These are phyloP conservation scores for Halocaridina rubra DNA, from an alignment of 2,888 invertebrate genomes.

Conservation along the genomic window DNA sequence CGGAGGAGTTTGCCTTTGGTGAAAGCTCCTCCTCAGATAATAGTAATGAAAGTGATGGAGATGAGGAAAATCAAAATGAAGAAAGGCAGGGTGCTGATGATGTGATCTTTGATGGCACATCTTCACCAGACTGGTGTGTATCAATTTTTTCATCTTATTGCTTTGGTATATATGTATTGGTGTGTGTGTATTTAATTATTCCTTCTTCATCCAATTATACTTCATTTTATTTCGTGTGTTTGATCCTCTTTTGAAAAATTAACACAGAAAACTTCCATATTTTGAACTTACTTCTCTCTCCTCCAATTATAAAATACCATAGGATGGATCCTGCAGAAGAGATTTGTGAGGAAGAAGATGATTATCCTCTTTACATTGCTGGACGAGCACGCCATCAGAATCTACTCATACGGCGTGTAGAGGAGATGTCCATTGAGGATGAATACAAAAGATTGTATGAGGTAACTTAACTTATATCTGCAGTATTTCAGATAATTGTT, in stretches of 20 bases:
- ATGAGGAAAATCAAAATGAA: background rate
- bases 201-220: too few species aligned
- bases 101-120: too few species aligned
- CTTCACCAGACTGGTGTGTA: background rate
- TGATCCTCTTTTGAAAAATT: background rate
- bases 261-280: background rate
- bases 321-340: constrained; percentile 12
- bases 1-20: constrained; percentile 14
- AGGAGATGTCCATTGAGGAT: background rate
- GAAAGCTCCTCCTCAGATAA: background rate
- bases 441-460: background rate
- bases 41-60: background rate
- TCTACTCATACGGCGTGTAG: background rate
- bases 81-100: background rate
- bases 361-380: background rate
- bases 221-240: background rate
- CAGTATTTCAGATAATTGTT: background rate
- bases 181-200: too few species aligned
- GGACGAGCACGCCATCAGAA: constrained; percentile 1
- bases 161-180: background rate
- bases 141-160: background rate
- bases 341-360: background rate
- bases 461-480: background rate
- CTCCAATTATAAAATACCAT: background rate
- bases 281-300: background rate